Base-by-base conservation (phyloP, 2,797 vertebrate genomes). In the Chiroxiphia lanceolata region DNA sequence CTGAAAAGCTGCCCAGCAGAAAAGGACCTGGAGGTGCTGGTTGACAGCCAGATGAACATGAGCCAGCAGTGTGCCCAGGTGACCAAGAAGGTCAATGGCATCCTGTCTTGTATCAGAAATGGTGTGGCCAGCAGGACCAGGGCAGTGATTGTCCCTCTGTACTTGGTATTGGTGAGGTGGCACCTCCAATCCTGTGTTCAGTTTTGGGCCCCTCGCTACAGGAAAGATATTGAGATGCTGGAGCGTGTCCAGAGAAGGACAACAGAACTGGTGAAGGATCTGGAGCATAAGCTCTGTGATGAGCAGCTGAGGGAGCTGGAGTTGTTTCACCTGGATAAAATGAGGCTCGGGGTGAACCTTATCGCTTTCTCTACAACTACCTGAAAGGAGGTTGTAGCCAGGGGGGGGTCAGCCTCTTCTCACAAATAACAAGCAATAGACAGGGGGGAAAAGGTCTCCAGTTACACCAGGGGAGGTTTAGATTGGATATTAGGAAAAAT, bases 101-200 rank as follows among this genome's bases (percentile, higher is more conserved):
- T 1, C 33, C 42, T 45, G 51, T 18, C 6, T 1, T 50, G n/a
- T 0, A 8, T 9, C n/a, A 40, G 47, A 1, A 33, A 29, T 1
- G 0, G 10, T 5, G 25, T 40, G 70, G 5, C 27, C 87, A 72
- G 42, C 42, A 72, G 54, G n/a, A 29, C 0, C 1, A 29, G 42
- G n/a, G 7, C 20, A 57, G 42, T 0, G 29, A 77, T 19, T 2
- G 3, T 50, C 5, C 11, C 5, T 15, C 29, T 60, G 20, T 15
- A 34, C 47, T 50, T 0, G 0, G 33, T 10, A 18, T 25, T 10
- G 7, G 0, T 33, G 53, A 71, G 26, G 10, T 1, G 0, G 2
- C 51, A 25, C 2, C 47, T 25, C 2, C 4, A 26, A 14, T 54
- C 2, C 31, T 48, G 10, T 4, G 29, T 1, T 50, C 48, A 13